Conservation (phyloP, 2,113 vertebrate species). For the Platysteira castanea region DNA sequence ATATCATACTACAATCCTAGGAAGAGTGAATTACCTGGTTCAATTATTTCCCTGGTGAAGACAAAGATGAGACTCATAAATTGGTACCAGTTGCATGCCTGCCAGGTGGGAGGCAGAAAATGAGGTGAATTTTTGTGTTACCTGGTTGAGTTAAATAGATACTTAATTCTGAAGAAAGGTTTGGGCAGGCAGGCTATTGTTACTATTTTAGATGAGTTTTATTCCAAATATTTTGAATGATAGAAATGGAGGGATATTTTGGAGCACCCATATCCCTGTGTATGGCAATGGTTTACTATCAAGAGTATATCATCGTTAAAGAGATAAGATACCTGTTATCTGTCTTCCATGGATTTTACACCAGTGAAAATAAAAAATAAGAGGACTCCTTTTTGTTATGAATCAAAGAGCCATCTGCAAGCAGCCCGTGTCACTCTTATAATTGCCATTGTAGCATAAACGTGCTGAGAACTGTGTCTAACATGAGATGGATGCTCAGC, state of each 20-base stretch:
- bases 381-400: constrained; percentile 13
- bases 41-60: neutral
- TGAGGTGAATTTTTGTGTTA: neutral
- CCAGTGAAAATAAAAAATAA: constrained; percentile 6
- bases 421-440: neutral
- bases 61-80: neutral
- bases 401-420: constrained; percentile 24
- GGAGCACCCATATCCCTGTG: neutral
- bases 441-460: constrained; percentile 3
- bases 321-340: neutral
- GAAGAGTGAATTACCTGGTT: neutral
- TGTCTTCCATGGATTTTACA: constrained; percentile 18
- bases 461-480: neutral
- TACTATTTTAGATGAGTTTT: neutral
- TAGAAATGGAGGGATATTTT: neutral
- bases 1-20: neutral
- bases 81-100: neutral
- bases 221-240: neutral
- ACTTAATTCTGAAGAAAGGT: neutral
- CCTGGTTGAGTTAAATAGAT: neutral
- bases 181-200: neutral
- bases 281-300: constrained; percentile 8
- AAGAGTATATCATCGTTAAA: neutral
- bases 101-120: neutral
- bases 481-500: constrained; percentile 34